Percentiles rank a stretch among this genome's conserved stretches.
phyloP scores from a whole-genome alignment of 2,113 vertebrate genomes.

The Tinamus guttatus region DNA sequence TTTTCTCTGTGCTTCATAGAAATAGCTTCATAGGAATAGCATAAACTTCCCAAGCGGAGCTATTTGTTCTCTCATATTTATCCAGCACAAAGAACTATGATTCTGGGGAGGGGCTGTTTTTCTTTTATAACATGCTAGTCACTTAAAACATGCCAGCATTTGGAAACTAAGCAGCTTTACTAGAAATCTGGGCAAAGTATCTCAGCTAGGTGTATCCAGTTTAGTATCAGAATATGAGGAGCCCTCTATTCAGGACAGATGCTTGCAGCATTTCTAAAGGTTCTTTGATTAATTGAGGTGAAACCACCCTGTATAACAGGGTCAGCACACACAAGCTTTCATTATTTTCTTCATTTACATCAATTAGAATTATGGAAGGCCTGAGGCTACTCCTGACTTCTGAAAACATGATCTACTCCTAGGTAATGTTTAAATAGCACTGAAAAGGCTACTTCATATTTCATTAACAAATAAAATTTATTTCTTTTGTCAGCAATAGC shows the following conservation, averaged over 20 bases:
- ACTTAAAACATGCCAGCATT: not conserved
- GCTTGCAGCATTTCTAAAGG: slow-evolving; percentile 86
- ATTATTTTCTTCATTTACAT: slow-evolving; percentile 91
- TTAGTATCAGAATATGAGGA: slow-evolving; percentile 73
- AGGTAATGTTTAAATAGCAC: slow-evolving; percentile 80
- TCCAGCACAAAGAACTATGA: not conserved
- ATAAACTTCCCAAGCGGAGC: not conserved
- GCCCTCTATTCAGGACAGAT: slow-evolving; percentile 80
- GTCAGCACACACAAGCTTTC: slow-evolving; percentile 88
- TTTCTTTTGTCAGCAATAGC: slow-evolving; percentile 66
- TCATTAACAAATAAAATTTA: slow-evolving; percentile 75
- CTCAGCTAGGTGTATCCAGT: slow-evolving; percentile 48
- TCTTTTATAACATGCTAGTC: not conserved
- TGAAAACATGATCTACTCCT: slow-evolving; percentile 75
- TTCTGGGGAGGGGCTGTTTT: not conserved
- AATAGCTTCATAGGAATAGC: not conserved
- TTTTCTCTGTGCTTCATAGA: not conserved
- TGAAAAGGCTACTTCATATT: slow-evolving; percentile 82
- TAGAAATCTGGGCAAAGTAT: not conserved
- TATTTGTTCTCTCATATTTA: not conserved
- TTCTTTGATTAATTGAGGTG: slow-evolving; percentile 95
- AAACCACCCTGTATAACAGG: slow-evolving; percentile 87
- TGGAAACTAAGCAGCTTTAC: not conserved
- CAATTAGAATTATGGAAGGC: slow-evolving; percentile 86
- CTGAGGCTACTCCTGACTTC: slow-evolving; percentile 77